Percentiles rank a stretch among this genome's conserved stretches.
These are phyloP conservation scores for Yponomeuta cagnagella DNA, from an alignment of 2,888 invertebrate species.

Conservation along the genomic window DNA sequence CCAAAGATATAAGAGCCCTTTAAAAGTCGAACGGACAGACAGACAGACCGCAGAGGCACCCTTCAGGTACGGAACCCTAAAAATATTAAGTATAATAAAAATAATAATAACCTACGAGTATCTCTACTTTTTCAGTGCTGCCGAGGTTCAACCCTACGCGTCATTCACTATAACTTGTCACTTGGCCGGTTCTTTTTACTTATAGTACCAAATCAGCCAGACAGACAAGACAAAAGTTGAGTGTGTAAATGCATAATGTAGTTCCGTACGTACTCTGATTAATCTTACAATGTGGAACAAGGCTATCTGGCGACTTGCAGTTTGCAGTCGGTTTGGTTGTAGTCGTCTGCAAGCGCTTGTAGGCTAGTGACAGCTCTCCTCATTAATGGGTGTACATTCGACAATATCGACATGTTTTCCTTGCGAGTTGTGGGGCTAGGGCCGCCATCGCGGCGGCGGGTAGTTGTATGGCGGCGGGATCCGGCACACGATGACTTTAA, in stretches of 20 bases:
- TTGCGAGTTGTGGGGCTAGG: neutral
- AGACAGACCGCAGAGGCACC: too few species aligned
- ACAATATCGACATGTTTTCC: slow-evolving; percentile 6
- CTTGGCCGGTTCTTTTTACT: too few species aligned
- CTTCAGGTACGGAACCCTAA: too few species aligned
- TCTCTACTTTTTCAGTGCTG: too few species aligned
- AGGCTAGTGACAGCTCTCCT: slow-evolving; percentile 1
- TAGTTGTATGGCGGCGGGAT: neutral
- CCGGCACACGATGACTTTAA: slow-evolving; percentile 10
- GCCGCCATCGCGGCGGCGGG: slow-evolving; percentile 3
- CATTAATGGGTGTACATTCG: slow-evolving; percentile 10
- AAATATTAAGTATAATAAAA: too few species aligned
- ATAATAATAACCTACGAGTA: too few species aligned
- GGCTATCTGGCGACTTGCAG: neutral
- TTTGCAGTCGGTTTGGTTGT: neutral
- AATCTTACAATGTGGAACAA: neutral
- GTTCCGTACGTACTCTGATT: neutral
- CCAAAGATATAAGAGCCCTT: too few species aligned
- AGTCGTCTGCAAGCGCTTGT: neutral
- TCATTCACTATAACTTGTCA: too few species aligned
- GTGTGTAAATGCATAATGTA: neutral
- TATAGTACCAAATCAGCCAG: neutral
- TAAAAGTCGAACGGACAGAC: too few species aligned
- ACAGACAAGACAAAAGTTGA: neutral
- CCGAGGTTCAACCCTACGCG: too few species aligned